Conservation (phyloP, 1,140 invertebrate species). For the Berghia stephanieae region DNA sequence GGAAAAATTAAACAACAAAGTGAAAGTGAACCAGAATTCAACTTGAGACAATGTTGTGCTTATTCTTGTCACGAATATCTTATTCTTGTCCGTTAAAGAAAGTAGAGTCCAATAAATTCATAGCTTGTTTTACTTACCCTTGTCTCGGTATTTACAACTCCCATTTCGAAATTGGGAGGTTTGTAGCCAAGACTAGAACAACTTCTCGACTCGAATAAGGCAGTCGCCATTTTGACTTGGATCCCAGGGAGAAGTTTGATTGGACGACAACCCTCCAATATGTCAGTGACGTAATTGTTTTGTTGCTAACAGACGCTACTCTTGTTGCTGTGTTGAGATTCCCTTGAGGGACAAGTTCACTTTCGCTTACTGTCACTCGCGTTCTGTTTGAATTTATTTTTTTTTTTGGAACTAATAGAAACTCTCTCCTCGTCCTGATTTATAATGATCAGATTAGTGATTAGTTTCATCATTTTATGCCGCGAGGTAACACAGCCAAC, state of each 20-base stretch:
- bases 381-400: too few species aligned
- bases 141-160: conserved; percentile 40
- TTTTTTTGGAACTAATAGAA: not conserved
- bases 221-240: conserved; percentile 45
- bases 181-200: not conserved
- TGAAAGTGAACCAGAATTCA: not conserved
- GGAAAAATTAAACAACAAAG: not conserved
- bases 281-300: not conserved
- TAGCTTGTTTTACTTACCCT: conserved; percentile 39
- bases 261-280: not conserved
- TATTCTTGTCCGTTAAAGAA: not conserved
- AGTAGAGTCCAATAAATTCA: not conserved
- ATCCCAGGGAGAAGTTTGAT: not conserved
- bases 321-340: not conserved
- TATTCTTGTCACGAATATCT: too few species aligned
- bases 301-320: conserved; percentile 14
- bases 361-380: too few species aligned
- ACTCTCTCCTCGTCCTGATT: not conserved
- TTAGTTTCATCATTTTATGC: not conserved
- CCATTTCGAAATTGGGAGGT: conserved; percentile 23
- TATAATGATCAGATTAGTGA: not conserved
- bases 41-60: too few species aligned
- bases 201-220: conserved; percentile 26
- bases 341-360: not conserved
- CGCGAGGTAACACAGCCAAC: not conserved